Conservation (phyloP, 2,113 vertebrate species). For the Paedocypris sp. region DNA sequence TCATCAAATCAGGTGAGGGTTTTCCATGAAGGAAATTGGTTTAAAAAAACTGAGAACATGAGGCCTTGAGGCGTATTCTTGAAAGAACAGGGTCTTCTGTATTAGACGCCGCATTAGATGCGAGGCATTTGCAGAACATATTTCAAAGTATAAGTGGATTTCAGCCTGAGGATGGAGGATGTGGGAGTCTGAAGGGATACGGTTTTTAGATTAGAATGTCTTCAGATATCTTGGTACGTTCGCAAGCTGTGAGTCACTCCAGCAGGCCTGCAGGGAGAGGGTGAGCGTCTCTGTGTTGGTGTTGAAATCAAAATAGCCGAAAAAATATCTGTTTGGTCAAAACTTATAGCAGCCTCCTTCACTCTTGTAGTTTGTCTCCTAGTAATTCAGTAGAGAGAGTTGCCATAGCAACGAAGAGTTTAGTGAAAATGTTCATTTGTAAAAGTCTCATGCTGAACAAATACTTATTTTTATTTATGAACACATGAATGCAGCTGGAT, state of each 20-base stretch:
- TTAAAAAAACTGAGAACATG: no score
- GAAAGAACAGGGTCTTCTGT: no score
- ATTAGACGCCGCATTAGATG: no score
- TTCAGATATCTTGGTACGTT: slow-evolving; percentile 30
- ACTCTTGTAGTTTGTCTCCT: slow-evolving; percentile 23
- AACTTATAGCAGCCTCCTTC: no score
- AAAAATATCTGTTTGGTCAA: slow-evolving; percentile 10
- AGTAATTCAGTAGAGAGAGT: slow-evolving; percentile 54
- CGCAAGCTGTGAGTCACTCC: slow-evolving; percentile 30
- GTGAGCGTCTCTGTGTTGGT: slow-evolving; percentile 2
- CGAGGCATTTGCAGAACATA: no score
- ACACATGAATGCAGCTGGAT: no score
- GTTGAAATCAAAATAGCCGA: slow-evolving; percentile 14
- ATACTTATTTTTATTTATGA: no score
- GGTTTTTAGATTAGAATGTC: slow-evolving; percentile 9
- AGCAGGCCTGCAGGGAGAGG: slow-evolving; percentile 13
- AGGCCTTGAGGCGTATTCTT: no score
- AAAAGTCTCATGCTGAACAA: slow-evolving; percentile 35
- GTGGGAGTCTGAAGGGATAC: slow-evolving; percentile 24
- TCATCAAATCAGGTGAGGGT: slow-evolving; percentile 70
- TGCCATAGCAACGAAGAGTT: slow-evolving; percentile 62
- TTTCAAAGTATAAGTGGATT: no score
- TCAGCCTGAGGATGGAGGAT: slow-evolving; percentile 4
- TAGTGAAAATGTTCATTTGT: slow-evolving; percentile 60
- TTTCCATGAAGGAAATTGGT: no score